These are phyloP conservation scores for Diorhabda elongata DNA, from an alignment of 1,140 invertebrate genomes.

Conservation along the genomic window DNA sequence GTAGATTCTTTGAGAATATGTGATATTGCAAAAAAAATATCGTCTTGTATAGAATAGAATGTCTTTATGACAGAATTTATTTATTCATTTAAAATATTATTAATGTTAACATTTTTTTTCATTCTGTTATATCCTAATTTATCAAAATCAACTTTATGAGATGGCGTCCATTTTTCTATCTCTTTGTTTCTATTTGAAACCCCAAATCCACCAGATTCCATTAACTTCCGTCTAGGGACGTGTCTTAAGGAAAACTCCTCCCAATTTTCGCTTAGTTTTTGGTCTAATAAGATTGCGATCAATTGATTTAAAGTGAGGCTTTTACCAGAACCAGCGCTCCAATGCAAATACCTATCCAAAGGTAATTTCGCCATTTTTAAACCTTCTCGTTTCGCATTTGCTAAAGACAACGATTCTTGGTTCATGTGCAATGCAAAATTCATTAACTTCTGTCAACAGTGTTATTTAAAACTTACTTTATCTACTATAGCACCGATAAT, in stretches of 20 bases:
- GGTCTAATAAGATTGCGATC: conserved; percentile 66
- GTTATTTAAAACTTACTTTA: conserved; percentile 52
- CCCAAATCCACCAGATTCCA: conserved; percentile 26
- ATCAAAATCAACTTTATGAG: conserved; percentile 8
- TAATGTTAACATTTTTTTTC: background rate
- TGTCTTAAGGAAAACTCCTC: conserved; percentile 57
- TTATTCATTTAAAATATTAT: background rate
- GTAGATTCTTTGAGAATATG: too few species aligned
- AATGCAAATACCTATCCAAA: conserved; percentile 69
- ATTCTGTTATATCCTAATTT: conserved; percentile 13
- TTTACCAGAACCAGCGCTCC: conserved; percentile 70
- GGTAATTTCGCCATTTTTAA: conserved; percentile 76
- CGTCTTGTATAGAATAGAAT: too few species aligned
- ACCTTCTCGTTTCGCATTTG: conserved; percentile 80
- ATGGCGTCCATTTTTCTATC: conserved; percentile 12
- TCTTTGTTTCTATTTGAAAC: background rate
- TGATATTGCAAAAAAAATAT: too few species aligned
- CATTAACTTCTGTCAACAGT: too few species aligned
- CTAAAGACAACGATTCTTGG: conserved; percentile 70
- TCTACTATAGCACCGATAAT: conserved; percentile 87
- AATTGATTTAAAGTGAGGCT: conserved; percentile 77
- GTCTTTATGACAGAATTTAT: too few species aligned
- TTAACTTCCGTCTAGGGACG: conserved; percentile 69
- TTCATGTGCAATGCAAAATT: conserved; percentile 46
- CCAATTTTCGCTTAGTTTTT: conserved; percentile 66